Conservation (phyloP, 2,888 invertebrate species). For the Balanococcus diminutus region DNA sequence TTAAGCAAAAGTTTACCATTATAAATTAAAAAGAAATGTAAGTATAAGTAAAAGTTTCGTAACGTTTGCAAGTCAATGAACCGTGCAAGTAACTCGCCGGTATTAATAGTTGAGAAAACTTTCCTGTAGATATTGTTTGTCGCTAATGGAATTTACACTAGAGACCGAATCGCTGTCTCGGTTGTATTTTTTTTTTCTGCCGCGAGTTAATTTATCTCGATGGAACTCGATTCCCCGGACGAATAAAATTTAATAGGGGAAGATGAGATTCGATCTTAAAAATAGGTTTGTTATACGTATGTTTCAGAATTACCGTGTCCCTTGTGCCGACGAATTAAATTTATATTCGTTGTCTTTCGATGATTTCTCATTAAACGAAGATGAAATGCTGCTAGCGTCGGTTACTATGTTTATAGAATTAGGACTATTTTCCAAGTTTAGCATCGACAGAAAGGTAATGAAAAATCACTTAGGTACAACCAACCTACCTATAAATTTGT, state of each 20-base stretch:
- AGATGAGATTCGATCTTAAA: neutral
- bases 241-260: neutral
- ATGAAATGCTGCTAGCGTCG: conserved; percentile 64
- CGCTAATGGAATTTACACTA: neutral
- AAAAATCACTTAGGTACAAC: too few species aligned
- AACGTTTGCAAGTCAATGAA: neutral
- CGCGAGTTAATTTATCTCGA: neutral
- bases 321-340: conserved; percentile 62
- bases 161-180: neutral
- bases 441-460: conserved; percentile 64
- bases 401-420: conserved; percentile 65
- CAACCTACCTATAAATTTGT: too few species aligned
- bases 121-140: neutral
- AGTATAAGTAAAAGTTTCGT: neutral
- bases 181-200: neutral
- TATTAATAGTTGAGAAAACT: neutral
- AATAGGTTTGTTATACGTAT: neutral
- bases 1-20: neutral
- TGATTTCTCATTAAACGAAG: conserved; percentile 64
- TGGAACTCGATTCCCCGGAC: neutral
- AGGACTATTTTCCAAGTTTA: conserved; percentile 63
- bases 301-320: conserved; percentile 60
- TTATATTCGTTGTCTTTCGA: conserved; percentile 64
- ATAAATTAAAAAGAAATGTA: neutral
- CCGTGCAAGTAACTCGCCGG: neutral